Conservation (phyloP, 2,888 invertebrate species). For the Lymantria dispar region DNA sequence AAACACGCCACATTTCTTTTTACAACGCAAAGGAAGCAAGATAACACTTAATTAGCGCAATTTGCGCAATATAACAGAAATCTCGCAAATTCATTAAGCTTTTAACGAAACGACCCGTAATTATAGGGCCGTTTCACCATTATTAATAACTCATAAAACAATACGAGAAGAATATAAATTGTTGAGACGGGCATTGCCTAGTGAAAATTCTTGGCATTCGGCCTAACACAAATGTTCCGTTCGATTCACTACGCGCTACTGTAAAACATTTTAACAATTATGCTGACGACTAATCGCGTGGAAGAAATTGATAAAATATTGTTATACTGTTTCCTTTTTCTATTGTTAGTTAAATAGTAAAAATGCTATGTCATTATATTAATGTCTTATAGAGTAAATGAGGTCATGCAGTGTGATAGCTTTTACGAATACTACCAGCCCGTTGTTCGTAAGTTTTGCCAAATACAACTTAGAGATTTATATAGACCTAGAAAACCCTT, state of each 20-base stretch:
- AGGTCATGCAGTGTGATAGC: too few relatives aligned
- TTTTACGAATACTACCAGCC: too few relatives aligned
- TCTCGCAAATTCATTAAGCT: constrained; percentile 40
- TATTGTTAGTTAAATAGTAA: constrained; percentile 1
- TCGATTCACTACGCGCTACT: constrained; percentile 24
- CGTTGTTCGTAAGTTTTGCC: too few relatives aligned
- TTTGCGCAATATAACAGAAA: constrained; percentile 38
- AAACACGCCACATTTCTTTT: constrained; percentile 28
- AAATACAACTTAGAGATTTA: too few relatives aligned
- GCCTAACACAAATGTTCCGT: constrained; percentile 27
- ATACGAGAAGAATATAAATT: constrained; percentile 35
- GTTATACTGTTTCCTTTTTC: constrained; percentile 9
- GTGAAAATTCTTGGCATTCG: constrained; percentile 34
- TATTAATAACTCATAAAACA: constrained; percentile 39
- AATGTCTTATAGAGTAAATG: too few relatives aligned
- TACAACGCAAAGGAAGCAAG: constrained; percentile 26
- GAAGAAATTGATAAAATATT: constrained; percentile 25
- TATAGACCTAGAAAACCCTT: too few relatives aligned
- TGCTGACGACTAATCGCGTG: constrained; percentile 20
- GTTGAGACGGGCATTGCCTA: constrained; percentile 17
- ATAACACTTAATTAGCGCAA: constrained; percentile 35
- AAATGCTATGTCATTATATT: too few relatives aligned
- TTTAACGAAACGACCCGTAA: constrained; percentile 36
- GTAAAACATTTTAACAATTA: constrained; percentile 33
- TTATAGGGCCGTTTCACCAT: constrained; percentile 35